phyloP scores from a whole-genome alignment of 1,140 invertebrate species.

The Polyergus mexicanus region DNA sequence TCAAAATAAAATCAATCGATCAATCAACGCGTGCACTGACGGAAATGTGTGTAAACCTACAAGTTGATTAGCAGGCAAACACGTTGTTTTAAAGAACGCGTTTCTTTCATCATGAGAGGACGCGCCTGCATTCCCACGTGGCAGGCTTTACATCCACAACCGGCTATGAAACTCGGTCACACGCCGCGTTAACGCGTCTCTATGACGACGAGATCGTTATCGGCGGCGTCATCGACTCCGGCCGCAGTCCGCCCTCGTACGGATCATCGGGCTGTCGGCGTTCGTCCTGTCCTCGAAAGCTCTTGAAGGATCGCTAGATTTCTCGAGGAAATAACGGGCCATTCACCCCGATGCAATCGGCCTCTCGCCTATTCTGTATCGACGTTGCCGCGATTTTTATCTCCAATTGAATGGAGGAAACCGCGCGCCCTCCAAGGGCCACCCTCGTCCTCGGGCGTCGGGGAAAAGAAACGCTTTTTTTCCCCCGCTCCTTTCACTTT shows the following conservation, averaged over 20 bases:
- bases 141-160: constrained; percentile 3
- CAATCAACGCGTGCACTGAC: not conserved
- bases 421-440: not conserved
- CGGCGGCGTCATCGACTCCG: constrained; percentile 34
- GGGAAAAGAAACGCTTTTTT: constrained; percentile 3
- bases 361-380: constrained; percentile 31
- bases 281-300: constrained; percentile 61
- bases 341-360: constrained; percentile 53
- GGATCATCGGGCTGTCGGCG: constrained; percentile 59
- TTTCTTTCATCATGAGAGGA: not conserved
- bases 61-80: not conserved
- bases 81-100: not conserved
- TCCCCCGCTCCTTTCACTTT: constrained; percentile 3
- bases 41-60: not conserved
- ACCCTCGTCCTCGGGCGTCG: constrained; percentile 9
- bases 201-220: constrained; percentile 54
- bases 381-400: constrained; percentile 63
- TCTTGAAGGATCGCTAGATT: constrained; percentile 59
- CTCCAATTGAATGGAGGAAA: constrained; percentile 66
- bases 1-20: not conserved
- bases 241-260: not conserved
- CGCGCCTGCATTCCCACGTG: not conserved
- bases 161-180: constrained; percentile 26
- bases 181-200: constrained; percentile 18
- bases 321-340: constrained; percentile 67